Conservation (phyloP, 2,888 invertebrate genomes). For the Scrobipalpa costella region DNA sequence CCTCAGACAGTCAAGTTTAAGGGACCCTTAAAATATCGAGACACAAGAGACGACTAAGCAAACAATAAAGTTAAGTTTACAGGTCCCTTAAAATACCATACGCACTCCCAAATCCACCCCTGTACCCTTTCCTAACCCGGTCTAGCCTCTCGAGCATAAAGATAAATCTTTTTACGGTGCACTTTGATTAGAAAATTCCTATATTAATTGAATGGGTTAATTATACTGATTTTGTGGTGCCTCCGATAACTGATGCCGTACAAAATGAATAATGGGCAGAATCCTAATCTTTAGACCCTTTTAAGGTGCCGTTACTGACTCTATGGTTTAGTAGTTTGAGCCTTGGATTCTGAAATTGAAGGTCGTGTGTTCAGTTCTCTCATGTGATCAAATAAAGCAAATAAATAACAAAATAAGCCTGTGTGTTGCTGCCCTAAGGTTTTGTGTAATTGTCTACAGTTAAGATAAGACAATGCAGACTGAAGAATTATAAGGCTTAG, state of each 20-base stretch:
- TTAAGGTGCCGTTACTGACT: constrained; percentile 14
- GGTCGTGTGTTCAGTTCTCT: too few species aligned
- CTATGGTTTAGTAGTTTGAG: background rate
- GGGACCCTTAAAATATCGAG: too few species aligned
- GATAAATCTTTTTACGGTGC: constrained; percentile 76
- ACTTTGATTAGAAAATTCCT: constrained; percentile 76
- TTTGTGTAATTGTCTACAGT: too few species aligned
- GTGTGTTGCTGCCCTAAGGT: too few species aligned
- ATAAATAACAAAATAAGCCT: too few species aligned
- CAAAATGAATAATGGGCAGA: constrained; percentile 30
- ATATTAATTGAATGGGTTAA: constrained; percentile 71
- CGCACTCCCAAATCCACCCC: background rate
- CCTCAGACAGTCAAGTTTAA: too few species aligned
- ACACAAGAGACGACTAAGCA: too few species aligned
- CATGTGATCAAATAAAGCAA: too few species aligned
- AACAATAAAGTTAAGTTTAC: too few species aligned
- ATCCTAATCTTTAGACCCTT: constrained; percentile 12
- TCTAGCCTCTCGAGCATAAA: constrained; percentile 34
- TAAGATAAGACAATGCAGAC: too few species aligned
- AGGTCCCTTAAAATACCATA: background rate
- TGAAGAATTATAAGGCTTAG: too few species aligned
- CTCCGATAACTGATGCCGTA: constrained; percentile 35
- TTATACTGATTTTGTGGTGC: constrained; percentile 55
- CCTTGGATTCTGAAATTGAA: too few species aligned
- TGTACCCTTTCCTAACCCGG: constrained; percentile 12